These are phyloP conservation scores for Scaeva pyrastri DNA, from an alignment of 2,888 invertebrate species.

Conservation along the genomic window DNA sequence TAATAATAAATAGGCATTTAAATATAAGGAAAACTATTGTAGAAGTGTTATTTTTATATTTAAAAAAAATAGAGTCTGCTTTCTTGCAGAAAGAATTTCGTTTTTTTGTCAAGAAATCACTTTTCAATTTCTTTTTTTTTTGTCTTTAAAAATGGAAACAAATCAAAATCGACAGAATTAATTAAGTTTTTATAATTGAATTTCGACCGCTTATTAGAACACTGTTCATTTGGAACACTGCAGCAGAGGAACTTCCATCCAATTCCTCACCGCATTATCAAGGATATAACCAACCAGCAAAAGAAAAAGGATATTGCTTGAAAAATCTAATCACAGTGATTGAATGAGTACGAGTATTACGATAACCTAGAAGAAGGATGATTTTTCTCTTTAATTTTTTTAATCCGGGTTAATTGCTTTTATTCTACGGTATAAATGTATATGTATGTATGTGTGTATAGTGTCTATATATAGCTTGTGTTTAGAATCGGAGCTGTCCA, in stretches of 20 bases:
- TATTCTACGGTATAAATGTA: neutral
- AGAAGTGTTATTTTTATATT: no score
- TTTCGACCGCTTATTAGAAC: constrained; percentile 53
- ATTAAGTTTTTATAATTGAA: constrained; percentile 64
- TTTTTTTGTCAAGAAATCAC: neutral
- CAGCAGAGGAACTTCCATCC: neutral
- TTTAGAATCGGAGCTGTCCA: neutral
- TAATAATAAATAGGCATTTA: no score
- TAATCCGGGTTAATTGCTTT: constrained; percentile 23
- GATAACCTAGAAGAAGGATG: neutral
- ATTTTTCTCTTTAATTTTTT: neutral
- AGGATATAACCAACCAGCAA: neutral
- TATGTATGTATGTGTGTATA: no score
- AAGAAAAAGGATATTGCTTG: constrained; percentile 21
- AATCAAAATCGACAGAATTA: constrained; percentile 57
- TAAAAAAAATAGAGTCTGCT: no score
- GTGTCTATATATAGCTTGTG: neutral
- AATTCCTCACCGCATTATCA: neutral
- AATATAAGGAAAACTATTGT: no score
- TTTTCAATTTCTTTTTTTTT: neutral
- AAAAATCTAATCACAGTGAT: constrained; percentile 37
- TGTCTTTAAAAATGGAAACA: neutral
- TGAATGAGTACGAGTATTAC: neutral
- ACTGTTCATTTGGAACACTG: constrained; percentile 33
- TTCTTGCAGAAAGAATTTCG: no score